A percentile compares a stretch with the other conserved stretches of the same genome.
Evolutionary conservation across 30 jellyfish, hydroid and myxozoan species (phyloP).

Genomic region (Aurelia sp.): DNA sequence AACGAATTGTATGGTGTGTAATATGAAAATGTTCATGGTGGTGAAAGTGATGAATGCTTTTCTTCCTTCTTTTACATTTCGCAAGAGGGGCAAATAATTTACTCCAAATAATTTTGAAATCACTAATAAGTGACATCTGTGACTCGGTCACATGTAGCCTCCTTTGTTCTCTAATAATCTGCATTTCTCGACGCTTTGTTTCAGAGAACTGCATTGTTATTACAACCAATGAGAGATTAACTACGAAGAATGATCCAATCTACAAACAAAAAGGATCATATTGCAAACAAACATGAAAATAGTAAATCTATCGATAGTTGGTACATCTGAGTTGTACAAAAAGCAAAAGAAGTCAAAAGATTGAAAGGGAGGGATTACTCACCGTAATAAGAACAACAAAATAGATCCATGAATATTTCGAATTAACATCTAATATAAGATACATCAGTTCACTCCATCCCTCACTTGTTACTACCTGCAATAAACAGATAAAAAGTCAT

Average conservation of each 20-base stretch:
- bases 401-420: slow-evolving; percentile 84
- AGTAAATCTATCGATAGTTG: too few relatives aligned
- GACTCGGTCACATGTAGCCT: slow-evolving; percentile 54
- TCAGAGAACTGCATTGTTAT: slow-evolving; percentile 97
- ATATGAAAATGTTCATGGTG: slow-evolving; percentile 91
- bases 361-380: not conserved
- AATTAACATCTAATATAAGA: slow-evolving; percentile 79
- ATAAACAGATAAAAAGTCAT: not conserved
- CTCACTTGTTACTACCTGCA: slow-evolving; percentile 93
- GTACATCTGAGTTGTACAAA: too few relatives aligned
- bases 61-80: slow-evolving; percentile 46
- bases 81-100: slow-evolving; percentile 3
- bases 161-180: slow-evolving; percentile 77
- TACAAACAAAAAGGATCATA: slow-evolving; percentile 9
- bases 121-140: slow-evolving; percentile 82
- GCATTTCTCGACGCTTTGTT: slow-evolving; percentile 91
- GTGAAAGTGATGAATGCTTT: slow-evolving; percentile 86
- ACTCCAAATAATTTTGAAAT: slow-evolving; percentile 66
- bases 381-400: slow-evolving; percentile 86
- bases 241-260: slow-evolving; percentile 97
- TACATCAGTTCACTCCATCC: slow-evolving; percentile 99
- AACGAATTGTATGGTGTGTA: slow-evolving; percentile 73
- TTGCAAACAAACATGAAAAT: too few relatives aligned
- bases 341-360: not conserved
- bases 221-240: slow-evolving; percentile 88